phyloP scores from a whole-genome alignment of 37 sponge, comb jelly and placozoan species.

The Chondrilla cf. caribensis region DNA sequence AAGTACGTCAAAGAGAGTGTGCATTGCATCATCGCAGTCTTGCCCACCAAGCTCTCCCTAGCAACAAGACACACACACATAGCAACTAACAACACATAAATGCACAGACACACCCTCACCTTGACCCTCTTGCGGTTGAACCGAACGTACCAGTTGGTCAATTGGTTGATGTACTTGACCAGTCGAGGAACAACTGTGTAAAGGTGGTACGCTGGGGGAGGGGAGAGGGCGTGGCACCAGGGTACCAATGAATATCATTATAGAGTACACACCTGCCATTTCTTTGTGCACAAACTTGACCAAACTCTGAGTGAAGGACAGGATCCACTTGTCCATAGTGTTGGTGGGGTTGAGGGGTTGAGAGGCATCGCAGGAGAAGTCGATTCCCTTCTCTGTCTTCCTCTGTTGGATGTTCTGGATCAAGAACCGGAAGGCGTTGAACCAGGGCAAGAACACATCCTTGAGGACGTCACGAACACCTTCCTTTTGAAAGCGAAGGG shows the following conservation, averaged over 20 bases:
- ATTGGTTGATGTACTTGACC: conserved; percentile 84
- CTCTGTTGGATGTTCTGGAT: conserved; percentile 86
- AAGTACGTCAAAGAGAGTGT: conserved; percentile 84
- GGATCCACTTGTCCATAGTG: conserved; percentile 94
- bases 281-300: conserved; percentile 85
- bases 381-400: conserved; percentile 69
- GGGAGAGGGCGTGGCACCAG: too few species aligned
- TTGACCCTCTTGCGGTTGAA: conserved; percentile 92
- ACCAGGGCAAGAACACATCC: conserved; percentile 98
- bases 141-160: conserved; percentile 98
- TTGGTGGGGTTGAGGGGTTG: conserved; percentile 53
- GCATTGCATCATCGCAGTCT: conserved; percentile 70
- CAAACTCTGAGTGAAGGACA: conserved; percentile 85
- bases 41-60: conserved; percentile 73
- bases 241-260: too few species aligned
- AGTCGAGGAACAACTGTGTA: conserved; percentile 96
- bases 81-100: neutral
- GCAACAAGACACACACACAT: neutral
- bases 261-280: conserved; percentile 66
- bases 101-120: conserved; percentile 31
- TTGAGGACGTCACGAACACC: conserved; percentile 96
- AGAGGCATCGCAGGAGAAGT: conserved; percentile 55
- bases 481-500: conserved; percentile 83
- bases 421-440: conserved; percentile 96
- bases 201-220: conserved; percentile 69